phyloP scores from a whole-genome alignment of 2,888 invertebrate genomes.

The Campaea margaritaria region DNA sequence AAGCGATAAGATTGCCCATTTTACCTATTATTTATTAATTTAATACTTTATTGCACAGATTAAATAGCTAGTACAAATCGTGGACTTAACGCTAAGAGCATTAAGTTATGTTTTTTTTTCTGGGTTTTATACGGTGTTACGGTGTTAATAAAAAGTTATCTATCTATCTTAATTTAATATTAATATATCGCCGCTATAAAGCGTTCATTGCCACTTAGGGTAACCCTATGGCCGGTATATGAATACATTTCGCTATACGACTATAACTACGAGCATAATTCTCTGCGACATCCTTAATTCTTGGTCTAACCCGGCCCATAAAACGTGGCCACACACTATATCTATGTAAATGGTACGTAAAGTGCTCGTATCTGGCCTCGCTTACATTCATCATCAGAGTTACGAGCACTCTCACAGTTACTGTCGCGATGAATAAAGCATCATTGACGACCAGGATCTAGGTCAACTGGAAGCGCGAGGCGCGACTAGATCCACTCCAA shows the following conservation, averaged over 20 bases:
- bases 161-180: no score
- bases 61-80: no score
- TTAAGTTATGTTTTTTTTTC: no score
- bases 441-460: conserved; percentile 47
- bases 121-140: no score
- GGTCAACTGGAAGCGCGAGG: conserved; percentile 46
- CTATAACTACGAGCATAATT: conserved; percentile 16
- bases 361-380: conserved; percentile 22
- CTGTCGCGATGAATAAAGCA: conserved; percentile 47
- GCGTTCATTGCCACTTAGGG: no score
- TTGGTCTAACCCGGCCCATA: conserved; percentile 22
- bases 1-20: no score
- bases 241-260: background rate
- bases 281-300: conserved; percentile 23
- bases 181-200: no score
- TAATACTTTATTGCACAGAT: no score
- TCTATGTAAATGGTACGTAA: conserved; percentile 28
- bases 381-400: conserved; percentile 29
- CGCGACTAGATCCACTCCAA: conserved; percentile 8
- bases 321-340: conserved; percentile 25
- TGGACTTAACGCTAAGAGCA: no score
- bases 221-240: background rate
- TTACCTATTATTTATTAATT: no score
- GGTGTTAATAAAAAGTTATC: no score
- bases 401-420: conserved; percentile 28